These are phyloP conservation scores for Parasteatoda lunata DNA, from an alignment of 2,888 invertebrate genomes.

Conservation along the genomic window DNA sequence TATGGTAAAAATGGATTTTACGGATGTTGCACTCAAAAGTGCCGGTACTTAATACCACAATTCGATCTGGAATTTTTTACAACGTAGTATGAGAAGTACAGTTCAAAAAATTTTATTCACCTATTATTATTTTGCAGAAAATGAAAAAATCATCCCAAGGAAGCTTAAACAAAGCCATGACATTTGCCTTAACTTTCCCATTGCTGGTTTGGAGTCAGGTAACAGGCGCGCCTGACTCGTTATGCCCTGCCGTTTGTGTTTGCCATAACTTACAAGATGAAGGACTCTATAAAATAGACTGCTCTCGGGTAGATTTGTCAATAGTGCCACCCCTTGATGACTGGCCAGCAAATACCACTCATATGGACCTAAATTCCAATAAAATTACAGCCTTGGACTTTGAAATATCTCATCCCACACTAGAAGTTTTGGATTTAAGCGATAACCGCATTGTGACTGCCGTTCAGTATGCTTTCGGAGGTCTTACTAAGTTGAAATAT, in stretches of 20 bases:
- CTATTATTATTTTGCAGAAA: too few species aligned
- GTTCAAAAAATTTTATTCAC: too few species aligned
- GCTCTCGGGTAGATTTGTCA: slow-evolving; percentile 31
- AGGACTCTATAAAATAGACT: slow-evolving; percentile 23
- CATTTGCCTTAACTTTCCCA: too few species aligned
- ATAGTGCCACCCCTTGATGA: slow-evolving; percentile 42
- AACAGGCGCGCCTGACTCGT: background rate
- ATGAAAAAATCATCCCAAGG: too few species aligned
- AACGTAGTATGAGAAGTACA: too few species aligned
- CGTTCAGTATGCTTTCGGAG: slow-evolving; percentile 45
- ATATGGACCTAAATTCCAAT: slow-evolving; percentile 58
- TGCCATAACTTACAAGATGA: slow-evolving; percentile 28
- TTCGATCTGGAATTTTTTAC: too few species aligned
- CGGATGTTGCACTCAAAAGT: too few species aligned
- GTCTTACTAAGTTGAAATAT: slow-evolving; percentile 33
- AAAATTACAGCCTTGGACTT: slow-evolving; percentile 32
- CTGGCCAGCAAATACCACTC: slow-evolving; percentile 53
- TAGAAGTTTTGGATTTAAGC: slow-evolving; percentile 55
- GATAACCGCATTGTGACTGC: slow-evolving; percentile 36
- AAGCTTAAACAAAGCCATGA: too few species aligned
- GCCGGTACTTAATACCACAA: too few species aligned
- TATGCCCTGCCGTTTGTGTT: slow-evolving; percentile 41
- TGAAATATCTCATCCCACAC: slow-evolving; percentile 18
- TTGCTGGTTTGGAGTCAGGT: too few species aligned
- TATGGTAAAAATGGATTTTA: too few species aligned